Evolutionary conservation across 2,888 invertebrate genomes (phyloP).

Genomic region (Phoenoteleia sp.): DNA sequence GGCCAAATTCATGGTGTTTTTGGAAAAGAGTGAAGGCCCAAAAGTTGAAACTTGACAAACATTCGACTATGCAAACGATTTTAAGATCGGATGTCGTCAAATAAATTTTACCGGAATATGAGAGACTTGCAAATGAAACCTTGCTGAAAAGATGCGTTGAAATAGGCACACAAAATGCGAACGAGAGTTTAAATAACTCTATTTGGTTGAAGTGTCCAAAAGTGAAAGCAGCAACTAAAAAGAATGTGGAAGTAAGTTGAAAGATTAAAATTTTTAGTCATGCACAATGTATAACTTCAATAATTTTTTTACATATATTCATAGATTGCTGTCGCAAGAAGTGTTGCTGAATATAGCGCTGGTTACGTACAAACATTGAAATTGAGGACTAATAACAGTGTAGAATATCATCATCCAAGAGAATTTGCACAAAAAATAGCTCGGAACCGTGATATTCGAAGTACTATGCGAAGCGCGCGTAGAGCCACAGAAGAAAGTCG

Average conservation of each 20-base stretch:
- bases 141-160: background rate
- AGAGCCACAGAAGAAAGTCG: no score
- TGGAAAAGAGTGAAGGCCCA: constrained; percentile 2
- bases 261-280: no score
- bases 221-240: background rate
- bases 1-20: constrained; percentile 10
- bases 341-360: no score
- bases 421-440: no score
- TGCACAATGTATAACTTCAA: no score
- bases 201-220: constrained; percentile 20
- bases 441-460: no score
- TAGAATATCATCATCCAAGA: no score
- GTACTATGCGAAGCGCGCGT: no score
- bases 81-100: background rate
- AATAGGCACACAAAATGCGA: background rate
- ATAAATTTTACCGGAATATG: background rate
- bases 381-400: no score
- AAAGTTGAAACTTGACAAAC: background rate
- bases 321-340: no score
- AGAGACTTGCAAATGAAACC: background rate
- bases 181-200: background rate
- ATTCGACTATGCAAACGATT: constrained; percentile 1
- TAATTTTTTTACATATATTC: no score
- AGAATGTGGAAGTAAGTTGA: background rate
- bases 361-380: no score